Percentiles rank a stretch among this genome's conserved stretches.
Evolutionary conservation across 2,888 invertebrate species (phyloP).

Genomic region (Tholera decimalis): DNA sequence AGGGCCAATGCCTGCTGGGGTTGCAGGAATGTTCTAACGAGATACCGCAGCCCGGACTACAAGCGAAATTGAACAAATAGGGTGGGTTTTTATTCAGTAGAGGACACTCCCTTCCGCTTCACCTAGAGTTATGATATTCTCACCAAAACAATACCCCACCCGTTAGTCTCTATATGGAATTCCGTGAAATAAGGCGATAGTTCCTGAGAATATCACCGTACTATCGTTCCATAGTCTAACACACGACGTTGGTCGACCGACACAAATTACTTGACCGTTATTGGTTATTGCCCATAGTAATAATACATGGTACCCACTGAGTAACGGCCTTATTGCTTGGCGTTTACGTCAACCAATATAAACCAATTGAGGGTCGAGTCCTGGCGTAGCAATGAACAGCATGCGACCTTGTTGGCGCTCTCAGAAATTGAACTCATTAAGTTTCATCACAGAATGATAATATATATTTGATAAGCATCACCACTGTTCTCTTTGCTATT

Average conservation of each 20-base stretch:
- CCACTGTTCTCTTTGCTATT: not conserved
- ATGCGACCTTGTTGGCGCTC: conserved; percentile 63
- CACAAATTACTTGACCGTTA: conserved; percentile 60
- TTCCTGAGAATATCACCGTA: conserved; percentile 7
- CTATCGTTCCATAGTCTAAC: conserved; percentile 2
- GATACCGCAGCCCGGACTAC: too few relatives aligned
- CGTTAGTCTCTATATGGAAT: not conserved
- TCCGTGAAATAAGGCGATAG: not conserved
- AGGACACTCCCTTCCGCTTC: too few relatives aligned
- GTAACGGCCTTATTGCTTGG: conserved; percentile 67
- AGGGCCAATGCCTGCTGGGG: too few relatives aligned
- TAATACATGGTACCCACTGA: conserved; percentile 56
- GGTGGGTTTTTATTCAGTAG: too few relatives aligned
- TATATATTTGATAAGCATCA: conserved; percentile 1
- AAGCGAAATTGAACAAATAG: too few relatives aligned
- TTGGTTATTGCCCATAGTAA: conserved; percentile 48
- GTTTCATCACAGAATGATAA: conserved; percentile 63
- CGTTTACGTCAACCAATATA: conserved; percentile 81
- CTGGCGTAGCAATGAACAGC: conserved; percentile 70
- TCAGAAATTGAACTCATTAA: conserved; percentile 67
- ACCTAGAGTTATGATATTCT: too few relatives aligned
- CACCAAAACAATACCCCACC: not conserved
- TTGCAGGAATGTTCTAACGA: too few relatives aligned
- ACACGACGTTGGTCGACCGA: conserved; percentile 30
- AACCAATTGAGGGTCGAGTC: conserved; percentile 82